Base-by-base conservation (phyloP, 2,797 vertebrate genomes). In the Stomatorhinus walkeri region DNA sequence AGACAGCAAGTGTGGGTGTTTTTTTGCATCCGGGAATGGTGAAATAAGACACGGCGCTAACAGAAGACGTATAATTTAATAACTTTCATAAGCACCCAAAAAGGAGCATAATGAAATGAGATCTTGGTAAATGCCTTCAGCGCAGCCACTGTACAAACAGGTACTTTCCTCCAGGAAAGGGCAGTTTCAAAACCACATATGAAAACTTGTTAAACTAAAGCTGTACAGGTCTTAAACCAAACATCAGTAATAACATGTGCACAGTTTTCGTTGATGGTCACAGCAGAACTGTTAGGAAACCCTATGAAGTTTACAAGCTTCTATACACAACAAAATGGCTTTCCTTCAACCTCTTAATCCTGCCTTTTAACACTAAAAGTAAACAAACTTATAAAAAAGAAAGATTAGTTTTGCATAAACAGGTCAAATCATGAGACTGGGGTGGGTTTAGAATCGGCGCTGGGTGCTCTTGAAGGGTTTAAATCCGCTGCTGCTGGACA, bases 391-490 rank as follows among this genome's bases (percentile, higher is more conserved):
- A 90, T 64, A 95, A 94, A 93, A 95, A 94, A 93, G 91, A 93
- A 24, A 64, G 91, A 93, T 91, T 79, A 43, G 89, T 86, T 85
- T 85, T 88, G 90, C 48, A 87, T 91, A 92, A 90, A 76, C 84
- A 88, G 91, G 89, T 89, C 28, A 86, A 91, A 91, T 88, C 28
- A 5, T 89, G 87, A 89, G 89, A 85, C 88, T 90, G n/a, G 85
- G 28, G 54, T 61, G 56, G 64, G 32, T 88, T 96, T 96, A 99
- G 94, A 97, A 99, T 92, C 97, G 95, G 90, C 97, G 95, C 14
- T 95, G 96, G 76, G 97, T 96, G 94, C 97, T 96, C 96, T 99
- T 99, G 94, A 97, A 99, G 87, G 97, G 94, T 93, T 99, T 99
- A 95, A 98, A 99, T 93, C 96, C 95, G 87, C 95, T 97, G 93